Conservation (phyloP, 2,113 vertebrate genomes). For the Ophiodon elongatus region DNA sequence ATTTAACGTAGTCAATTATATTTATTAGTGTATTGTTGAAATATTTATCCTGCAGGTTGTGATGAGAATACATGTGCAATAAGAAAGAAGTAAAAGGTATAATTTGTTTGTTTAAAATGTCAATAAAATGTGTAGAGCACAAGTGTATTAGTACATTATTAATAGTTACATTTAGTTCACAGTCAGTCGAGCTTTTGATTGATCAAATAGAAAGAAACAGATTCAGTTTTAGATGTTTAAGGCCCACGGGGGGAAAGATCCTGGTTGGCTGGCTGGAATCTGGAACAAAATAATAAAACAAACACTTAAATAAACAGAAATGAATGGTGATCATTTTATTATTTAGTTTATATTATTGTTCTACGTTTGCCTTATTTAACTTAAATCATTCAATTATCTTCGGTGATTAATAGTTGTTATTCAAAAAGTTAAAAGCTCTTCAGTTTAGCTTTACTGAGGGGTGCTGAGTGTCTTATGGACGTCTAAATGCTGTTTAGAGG, state of each 20-base stretch:
- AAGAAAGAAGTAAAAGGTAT: not conserved
- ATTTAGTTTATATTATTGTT: not conserved
- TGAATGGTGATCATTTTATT: not conserved
- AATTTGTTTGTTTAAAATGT: not conserved
- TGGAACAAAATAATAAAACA: slow-evolving; percentile 53
- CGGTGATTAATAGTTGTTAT: too few species aligned
- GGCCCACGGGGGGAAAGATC: slow-evolving; percentile 72
- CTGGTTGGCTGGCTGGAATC: slow-evolving; percentile 68
- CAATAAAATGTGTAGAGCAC: too few species aligned
- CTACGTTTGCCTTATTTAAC: not conserved
- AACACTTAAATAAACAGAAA: too few species aligned
- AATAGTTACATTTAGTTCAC: not conserved
- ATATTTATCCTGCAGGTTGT: not conserved
- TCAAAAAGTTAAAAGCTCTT: too few species aligned
- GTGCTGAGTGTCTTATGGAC: too few species aligned
- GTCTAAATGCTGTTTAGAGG: not conserved
- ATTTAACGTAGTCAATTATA: not conserved
- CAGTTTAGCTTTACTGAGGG: too few species aligned
- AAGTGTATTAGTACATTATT: not conserved
- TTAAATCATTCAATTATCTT: too few species aligned
- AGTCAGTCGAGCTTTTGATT: not conserved
- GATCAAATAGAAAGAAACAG: not conserved
- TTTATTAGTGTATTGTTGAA: not conserved
- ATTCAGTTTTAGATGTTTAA: slow-evolving; percentile 68
- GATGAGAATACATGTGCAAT: not conserved